Evolutionary conservation across 2,113 vertebrate genomes (phyloP), one percentile per base, ranked within the genome.

Genomic region (Plotosus lineatus): DNA sequence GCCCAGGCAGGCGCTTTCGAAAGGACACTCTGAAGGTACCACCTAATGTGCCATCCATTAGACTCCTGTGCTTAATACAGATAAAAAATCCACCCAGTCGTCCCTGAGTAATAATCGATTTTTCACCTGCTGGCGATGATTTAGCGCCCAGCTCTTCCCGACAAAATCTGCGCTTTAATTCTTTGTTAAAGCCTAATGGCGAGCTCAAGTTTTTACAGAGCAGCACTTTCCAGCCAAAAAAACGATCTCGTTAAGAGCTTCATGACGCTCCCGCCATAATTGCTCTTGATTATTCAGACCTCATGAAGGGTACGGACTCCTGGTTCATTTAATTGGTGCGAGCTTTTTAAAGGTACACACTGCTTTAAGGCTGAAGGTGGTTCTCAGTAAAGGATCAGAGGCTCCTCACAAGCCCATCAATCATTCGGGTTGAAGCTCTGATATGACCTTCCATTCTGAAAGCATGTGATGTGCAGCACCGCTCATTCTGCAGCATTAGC

Each of bases 131-230:
- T 83, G 77, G 78, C 26, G 28, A 42, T 86, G 81, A 86, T 86
- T 86, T 86, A 86, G 69, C 53, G 48, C 82, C 51, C 63, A 80
- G 66, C 73, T 74, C 71, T 78, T 71, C 72, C 65, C 44, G 61
- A 50, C 78, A 68, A 78, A 86, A 83, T 78, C 66, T 81, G 82
- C 82, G 78, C 79, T 83, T 83, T 83, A 85, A 81, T 78, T 63
- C 78, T 86, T 81, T 78, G 82, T 83, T 83, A 83, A 86, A 86
- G 78, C 81, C 85, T 86, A 86, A 83, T 83, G 78, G 69, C 17
- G 77, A 81, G 46, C 69, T 26, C 75, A 36, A 69, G 75, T 83
- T 83, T 83, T 83, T 75, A 83, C 80, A 83, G 75, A 83, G 78
- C 55, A 60, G 69, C 81, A 80, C 48, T 58, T 51, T 77, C 1